These are phyloP conservation scores for Motacilla tschutschensis DNA, from an alignment of 2,113 vertebrate genomes.

Conservation along the genomic window DNA sequence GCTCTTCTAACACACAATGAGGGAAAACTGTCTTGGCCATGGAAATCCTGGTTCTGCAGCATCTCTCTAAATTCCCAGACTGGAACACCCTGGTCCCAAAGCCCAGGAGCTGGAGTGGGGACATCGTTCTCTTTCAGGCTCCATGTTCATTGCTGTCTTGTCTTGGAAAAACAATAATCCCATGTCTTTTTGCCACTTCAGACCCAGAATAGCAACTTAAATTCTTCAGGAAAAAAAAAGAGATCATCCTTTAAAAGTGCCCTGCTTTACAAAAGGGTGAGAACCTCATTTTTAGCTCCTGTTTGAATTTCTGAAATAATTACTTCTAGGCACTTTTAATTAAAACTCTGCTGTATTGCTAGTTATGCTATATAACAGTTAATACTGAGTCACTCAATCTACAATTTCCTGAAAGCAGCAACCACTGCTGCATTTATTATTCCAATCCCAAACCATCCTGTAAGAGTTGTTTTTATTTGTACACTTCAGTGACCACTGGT, in stretches of 20 bases:
- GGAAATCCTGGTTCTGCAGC: not conserved
- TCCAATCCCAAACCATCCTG: not conserved
- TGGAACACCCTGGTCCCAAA: not conserved
- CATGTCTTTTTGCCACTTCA: not conserved
- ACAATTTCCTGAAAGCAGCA: not conserved
- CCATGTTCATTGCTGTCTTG: not conserved
- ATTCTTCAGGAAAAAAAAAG: not conserved
- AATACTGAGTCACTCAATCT: not conserved
- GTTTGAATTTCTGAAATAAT: not conserved
- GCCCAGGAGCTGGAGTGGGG: not conserved
- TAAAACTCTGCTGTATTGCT: not conserved
- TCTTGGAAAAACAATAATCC: not conserved
- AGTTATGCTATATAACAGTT: conserved; percentile 12
- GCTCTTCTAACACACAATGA: not conserved
- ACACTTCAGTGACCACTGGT: not conserved
- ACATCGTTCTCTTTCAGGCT: not conserved
- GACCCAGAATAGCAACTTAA: not conserved
- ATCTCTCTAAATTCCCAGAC: not conserved
- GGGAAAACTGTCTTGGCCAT: not conserved
- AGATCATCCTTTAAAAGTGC: accelerated
- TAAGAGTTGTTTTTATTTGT: conserved; percentile 5
- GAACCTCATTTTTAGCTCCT: not conserved
- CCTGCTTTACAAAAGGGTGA: not conserved
- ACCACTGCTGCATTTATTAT: not conserved
- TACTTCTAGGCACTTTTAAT: conserved; percentile 11